Conservation (phyloP, 1,140 invertebrate species). For the Notospermus geniculatus region DNA sequence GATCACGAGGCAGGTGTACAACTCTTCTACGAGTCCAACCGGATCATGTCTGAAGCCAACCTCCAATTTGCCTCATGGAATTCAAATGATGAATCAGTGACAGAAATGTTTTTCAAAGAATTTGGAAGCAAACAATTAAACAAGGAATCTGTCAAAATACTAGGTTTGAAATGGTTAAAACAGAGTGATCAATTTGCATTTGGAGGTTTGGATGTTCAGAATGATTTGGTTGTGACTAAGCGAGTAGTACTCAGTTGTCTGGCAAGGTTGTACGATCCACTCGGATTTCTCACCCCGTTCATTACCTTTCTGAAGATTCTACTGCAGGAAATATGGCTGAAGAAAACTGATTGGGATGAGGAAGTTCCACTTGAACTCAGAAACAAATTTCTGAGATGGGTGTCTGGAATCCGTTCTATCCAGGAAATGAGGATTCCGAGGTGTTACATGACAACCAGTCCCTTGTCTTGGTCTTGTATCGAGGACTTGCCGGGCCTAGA, state of each 20-base stretch:
- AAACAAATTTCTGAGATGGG: not conserved
- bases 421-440: not conserved
- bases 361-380: not conserved
- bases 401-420: not conserved
- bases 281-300: not conserved
- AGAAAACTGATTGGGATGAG: not conserved
- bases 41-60: not conserved
- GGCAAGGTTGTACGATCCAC: not conserved
- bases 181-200: not conserved
- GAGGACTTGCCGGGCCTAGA: slow-evolving; percentile 2
- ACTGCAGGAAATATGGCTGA: not conserved
- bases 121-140: too few species aligned
- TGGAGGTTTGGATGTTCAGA: not conserved
- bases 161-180: not conserved
- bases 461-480: not conserved
- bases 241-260: not conserved
- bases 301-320: not conserved
- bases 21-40: slow-evolving; percentile 18
- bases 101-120: not conserved
- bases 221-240: not conserved
- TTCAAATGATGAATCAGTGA: not conserved
- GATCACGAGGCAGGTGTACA: slow-evolving; percentile 42
- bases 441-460: too few species aligned
- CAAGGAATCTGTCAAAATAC: not conserved
- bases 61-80: not conserved